Evolutionary conservation across 1,140 invertebrate genomes (phyloP).

Genomic region (Cecropterus lyciades): DNA sequence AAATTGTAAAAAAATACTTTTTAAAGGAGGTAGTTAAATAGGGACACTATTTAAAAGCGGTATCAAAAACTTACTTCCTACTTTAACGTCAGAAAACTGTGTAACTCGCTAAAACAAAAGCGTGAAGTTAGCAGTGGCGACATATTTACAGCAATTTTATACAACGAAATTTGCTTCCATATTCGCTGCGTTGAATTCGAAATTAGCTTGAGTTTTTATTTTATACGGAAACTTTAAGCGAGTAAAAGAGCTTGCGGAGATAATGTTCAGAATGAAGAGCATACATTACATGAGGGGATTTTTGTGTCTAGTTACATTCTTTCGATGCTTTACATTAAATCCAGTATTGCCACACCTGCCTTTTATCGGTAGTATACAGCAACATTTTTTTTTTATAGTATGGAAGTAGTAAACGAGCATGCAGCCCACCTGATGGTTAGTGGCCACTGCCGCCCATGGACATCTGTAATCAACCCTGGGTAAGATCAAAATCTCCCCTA

Average conservation of each 20-base stretch:
- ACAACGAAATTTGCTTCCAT: constrained; percentile 33
- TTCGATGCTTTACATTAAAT: too few species aligned
- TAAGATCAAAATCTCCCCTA: too few species aligned
- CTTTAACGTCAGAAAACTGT: constrained; percentile 19
- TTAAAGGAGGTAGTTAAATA: constrained; percentile 3
- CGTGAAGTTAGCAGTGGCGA: constrained; percentile 22
- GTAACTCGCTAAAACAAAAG: constrained; percentile 27
- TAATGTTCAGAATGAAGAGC: constrained; percentile 8
- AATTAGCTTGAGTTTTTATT: constrained; percentile 30
- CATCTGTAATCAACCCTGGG: too few species aligned
- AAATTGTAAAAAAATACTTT: too few species aligned
- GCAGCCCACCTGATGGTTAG: too few species aligned
- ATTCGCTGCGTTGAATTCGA: constrained; percentile 31
- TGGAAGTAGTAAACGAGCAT: too few species aligned
- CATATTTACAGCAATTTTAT: constrained; percentile 34
- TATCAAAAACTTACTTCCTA: constrained; percentile 12
- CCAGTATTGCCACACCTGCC: too few species aligned
- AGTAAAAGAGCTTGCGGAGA: constrained; percentile 10
- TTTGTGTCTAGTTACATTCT: neutral
- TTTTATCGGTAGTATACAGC: too few species aligned
- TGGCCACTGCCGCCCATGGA: too few species aligned
- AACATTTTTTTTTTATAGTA: too few species aligned
- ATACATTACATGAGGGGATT: neutral
- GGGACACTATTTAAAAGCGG: neutral
- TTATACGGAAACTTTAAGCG: constrained; percentile 5